These are phyloP conservation scores for Tympanuchus pallidicinctus DNA, from an alignment of 2,113 vertebrate genomes.

Conservation along the genomic window DNA sequence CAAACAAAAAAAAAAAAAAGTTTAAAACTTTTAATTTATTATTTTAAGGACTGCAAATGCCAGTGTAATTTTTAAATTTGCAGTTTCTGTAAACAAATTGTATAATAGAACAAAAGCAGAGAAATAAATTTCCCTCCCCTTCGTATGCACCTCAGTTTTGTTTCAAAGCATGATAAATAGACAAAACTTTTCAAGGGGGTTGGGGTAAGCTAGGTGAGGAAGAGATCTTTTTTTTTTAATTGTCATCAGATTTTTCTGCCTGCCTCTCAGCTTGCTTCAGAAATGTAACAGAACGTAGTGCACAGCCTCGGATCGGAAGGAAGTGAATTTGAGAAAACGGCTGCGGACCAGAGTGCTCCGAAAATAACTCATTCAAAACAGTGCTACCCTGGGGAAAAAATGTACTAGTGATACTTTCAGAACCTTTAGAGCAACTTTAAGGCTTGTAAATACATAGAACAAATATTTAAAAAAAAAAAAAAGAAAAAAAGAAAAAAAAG, in stretches of 20 bases:
- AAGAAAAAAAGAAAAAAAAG: conserved; percentile 67
- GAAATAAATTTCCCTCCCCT: conserved; percentile 83
- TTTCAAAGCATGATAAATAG: conserved; percentile 83
- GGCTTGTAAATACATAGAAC: conserved; percentile 99
- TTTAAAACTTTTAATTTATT: conserved; percentile 98
- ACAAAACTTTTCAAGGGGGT: conserved; percentile 77
- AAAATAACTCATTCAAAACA: conserved; percentile 79
- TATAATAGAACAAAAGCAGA: conserved; percentile 86
- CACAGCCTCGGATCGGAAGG: conserved; percentile 80
- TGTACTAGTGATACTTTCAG: conserved; percentile 89
- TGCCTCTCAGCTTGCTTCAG: conserved; percentile 87
- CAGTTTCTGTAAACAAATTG: conserved; percentile 92
- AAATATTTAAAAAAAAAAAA: conserved; percentile 88
- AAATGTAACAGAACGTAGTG: conserved; percentile 77
- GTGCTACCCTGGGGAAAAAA: conserved; percentile 73
- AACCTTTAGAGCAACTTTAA: conserved; percentile 92
- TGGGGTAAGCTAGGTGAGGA: conserved; percentile 77
- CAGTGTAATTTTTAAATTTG: conserved; percentile 98
- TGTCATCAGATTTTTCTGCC: conserved; percentile 80
- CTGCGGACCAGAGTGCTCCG: conserved; percentile 78
- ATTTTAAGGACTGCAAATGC: conserved; percentile 97
- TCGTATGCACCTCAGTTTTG: conserved; percentile 80
- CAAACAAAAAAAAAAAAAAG: conserved; percentile 84
- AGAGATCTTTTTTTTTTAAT: conserved; percentile 40
- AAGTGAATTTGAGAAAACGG: conserved; percentile 74